Evolutionary conservation across 2,113 vertebrate species (phyloP).

Genomic region (Speoplatyrhinus poulsoni): DNA sequence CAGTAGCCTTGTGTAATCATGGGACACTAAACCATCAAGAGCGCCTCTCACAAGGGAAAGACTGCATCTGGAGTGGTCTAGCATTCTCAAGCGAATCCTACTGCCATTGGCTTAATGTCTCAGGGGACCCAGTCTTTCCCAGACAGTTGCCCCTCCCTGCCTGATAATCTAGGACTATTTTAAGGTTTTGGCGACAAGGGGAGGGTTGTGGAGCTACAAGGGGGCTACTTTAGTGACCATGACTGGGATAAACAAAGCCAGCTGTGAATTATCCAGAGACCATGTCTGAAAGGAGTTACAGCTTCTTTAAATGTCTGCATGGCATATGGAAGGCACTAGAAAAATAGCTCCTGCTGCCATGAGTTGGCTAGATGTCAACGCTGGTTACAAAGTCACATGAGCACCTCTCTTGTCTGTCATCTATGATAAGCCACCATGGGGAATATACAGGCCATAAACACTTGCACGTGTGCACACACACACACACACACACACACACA

Average conservation of each 20-base stretch:
- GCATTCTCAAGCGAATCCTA: too few species aligned
- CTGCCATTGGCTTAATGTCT: background rate
- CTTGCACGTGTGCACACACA: background rate
- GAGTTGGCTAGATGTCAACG: background rate
- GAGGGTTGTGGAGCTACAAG: constrained; percentile 4
- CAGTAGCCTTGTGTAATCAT: too few species aligned
- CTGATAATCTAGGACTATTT: constrained; percentile 1
- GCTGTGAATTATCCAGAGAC: constrained; percentile 1
- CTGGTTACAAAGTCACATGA: constrained; percentile 18
- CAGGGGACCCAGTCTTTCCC: background rate
- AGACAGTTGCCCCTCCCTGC: background rate
- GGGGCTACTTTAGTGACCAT: constrained; percentile 2
- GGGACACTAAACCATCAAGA: too few species aligned
- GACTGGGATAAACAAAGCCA: background rate
- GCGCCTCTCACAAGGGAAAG: too few species aligned
- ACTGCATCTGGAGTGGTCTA: too few species aligned
- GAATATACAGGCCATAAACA: background rate
- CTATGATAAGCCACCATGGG: background rate
- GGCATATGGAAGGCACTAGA: background rate
- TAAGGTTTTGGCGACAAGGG: constrained; percentile 14
- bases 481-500: background rate
- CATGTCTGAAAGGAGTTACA: background rate
- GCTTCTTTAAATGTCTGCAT: background rate
- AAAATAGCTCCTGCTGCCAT: too few species aligned
- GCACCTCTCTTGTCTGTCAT: constrained; percentile 3